Evolutionary conservation across 2,888 invertebrate species (phyloP).

Genomic region (Carterocephalus palaemon): DNA sequence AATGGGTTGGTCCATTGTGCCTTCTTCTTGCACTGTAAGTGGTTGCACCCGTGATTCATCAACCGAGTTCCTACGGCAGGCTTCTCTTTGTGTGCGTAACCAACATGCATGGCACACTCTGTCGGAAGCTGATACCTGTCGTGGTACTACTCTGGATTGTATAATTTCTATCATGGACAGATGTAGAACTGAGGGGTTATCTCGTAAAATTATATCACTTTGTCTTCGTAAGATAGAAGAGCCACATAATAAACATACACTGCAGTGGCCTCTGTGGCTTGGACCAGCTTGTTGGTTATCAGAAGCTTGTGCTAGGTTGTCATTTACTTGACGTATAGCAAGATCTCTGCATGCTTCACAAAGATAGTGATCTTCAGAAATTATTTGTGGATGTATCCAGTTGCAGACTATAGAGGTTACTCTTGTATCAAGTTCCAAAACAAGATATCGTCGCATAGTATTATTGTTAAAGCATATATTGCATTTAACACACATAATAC

Average conservation of each 20-base stretch:
- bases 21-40: not conserved
- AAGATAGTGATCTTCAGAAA: slow-evolving; percentile 19
- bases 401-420: slow-evolving; percentile 4
- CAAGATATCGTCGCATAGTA: slow-evolving; percentile 6
- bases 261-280: slow-evolving; percentile 12
- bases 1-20: slow-evolving; percentile 6
- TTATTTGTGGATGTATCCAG: slow-evolving; percentile 6
- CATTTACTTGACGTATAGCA: slow-evolving; percentile 14
- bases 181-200: slow-evolving; percentile 20
- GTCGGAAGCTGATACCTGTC: slow-evolving; percentile 9
- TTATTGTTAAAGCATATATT: slow-evolving; percentile 8
- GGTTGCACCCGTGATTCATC: slow-evolving; percentile 4
- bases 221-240: slow-evolving; percentile 3
- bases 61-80: not conserved
- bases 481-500: slow-evolving; percentile 6
- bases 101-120: slow-evolving; percentile 14
- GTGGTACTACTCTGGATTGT: slow-evolving; percentile 13
- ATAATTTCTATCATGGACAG: slow-evolving; percentile 20
- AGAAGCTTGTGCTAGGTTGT: slow-evolving; percentile 1
- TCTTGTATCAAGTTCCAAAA: slow-evolving; percentile 9
- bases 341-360: slow-evolving; percentile 24
- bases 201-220: slow-evolving; percentile 16
- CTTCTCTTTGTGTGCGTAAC: slow-evolving; percentile 17
- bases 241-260: slow-evolving; percentile 24
- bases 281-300: slow-evolving; percentile 20